phyloP scores from a whole-genome alignment of 1,140 invertebrate species.

The Solen grandis region DNA sequence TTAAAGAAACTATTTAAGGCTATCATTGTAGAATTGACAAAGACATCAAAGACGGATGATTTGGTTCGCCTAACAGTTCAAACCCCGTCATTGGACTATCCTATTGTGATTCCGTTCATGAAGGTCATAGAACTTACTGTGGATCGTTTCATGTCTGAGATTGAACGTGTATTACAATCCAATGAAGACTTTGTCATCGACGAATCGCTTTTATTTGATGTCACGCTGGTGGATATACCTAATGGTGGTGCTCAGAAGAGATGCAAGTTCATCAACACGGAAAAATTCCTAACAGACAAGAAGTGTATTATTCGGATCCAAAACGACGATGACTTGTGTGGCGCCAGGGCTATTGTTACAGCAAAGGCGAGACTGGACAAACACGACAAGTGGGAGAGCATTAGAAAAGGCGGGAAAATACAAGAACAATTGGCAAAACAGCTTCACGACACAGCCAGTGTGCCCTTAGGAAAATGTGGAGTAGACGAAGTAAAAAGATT shows the following conservation, averaged over 20 bases:
- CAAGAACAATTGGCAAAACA: slow-evolving; percentile 20
- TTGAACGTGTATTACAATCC: slow-evolving; percentile 5
- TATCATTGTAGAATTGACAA: neutral
- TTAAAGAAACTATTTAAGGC: neutral
- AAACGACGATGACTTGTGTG: slow-evolving; percentile 53
- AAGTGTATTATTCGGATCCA: slow-evolving; percentile 41
- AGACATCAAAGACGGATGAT: neutral
- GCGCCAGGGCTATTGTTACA: slow-evolving; percentile 50
- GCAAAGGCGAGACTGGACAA: slow-evolving; percentile 38
- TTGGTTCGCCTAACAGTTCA: neutral
- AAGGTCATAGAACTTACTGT: neutral
- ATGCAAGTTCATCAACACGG: slow-evolving; percentile 42
- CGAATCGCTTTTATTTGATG: neutral
- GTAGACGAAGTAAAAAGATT: slow-evolving; percentile 41
- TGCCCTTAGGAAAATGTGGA: slow-evolving; percentile 14
- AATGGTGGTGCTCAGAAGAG: neutral
- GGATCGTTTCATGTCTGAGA: slow-evolving; percentile 15
- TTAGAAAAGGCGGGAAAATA: slow-evolving; percentile 27
- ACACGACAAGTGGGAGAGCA: slow-evolving; percentile 46
- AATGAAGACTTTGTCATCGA: slow-evolving; percentile 54
- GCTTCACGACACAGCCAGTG: slow-evolving; percentile 25
- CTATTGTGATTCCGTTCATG: slow-evolving; percentile 8
- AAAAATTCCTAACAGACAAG: slow-evolving; percentile 1
- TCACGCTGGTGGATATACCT: slow-evolving; percentile 6
- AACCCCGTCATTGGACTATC: slow-evolving; percentile 26